A percentile compares a stretch with the other conserved stretches of the same genome.
Evolutionary conservation across 2,888 invertebrate genomes (phyloP).

Genomic region (Xestobium rufovillosum): DNA sequence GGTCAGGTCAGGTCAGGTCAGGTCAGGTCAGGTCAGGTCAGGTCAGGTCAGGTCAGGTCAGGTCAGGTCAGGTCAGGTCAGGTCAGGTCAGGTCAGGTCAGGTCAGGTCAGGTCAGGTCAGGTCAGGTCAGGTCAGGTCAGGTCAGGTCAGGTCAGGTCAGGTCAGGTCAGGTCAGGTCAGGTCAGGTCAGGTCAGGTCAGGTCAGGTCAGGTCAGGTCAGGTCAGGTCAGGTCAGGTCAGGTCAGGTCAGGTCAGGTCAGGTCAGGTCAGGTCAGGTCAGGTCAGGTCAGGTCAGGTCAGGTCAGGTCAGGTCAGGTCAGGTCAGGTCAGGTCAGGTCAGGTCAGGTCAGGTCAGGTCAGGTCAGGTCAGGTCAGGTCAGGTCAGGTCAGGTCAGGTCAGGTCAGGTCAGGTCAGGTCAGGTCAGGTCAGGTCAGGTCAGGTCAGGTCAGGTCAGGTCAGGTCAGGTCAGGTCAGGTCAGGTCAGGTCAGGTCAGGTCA

Average conservation of each 20-base stretch:
- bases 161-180: constrained; percentile 4
- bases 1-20: constrained; percentile 4
- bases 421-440: constrained; percentile 4
- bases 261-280: constrained; percentile 4
- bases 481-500: constrained; percentile 4
- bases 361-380: constrained; percentile 4
- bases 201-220: constrained; percentile 4
- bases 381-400: constrained; percentile 4
- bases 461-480: constrained; percentile 4
- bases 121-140: constrained; percentile 4
- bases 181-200: constrained; percentile 4
- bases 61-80: constrained; percentile 4
- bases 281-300: constrained; percentile 4
- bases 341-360: constrained; percentile 4
- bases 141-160: constrained; percentile 4
- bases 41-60: constrained; percentile 4
- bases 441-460: constrained; percentile 4
- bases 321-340: constrained; percentile 4
- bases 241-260: constrained; percentile 4
- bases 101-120: constrained; percentile 4
- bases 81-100: constrained; percentile 4
- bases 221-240: constrained; percentile 4
- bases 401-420: constrained; percentile 4
- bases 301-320: constrained; percentile 4
- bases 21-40: constrained; percentile 4